Base-by-base conservation (phyloP, 2,113 vertebrate species). In the Erythrocercus mccallii region DNA sequence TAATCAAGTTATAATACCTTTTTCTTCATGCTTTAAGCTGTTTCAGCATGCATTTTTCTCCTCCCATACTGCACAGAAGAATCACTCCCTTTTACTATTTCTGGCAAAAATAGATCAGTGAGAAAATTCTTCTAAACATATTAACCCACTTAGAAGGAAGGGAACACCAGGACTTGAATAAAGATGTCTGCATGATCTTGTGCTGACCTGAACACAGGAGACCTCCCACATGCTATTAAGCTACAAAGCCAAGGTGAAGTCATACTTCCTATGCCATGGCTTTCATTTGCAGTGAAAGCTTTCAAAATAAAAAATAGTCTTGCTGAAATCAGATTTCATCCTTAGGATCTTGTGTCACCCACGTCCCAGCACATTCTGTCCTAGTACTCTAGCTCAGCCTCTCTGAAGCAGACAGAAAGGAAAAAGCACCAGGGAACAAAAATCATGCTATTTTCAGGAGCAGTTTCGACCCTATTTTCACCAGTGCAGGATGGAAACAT, bases 71-170 rank as follows among this genome's bases (percentile, higher is more conserved):
- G 86, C 65, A 91, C 38, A 87, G 62, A 10, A 61, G 66, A 91
- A 73, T 70, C n/a, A 81, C n/a, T 69, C 74, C 42, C 24, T 93
- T 94, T 86, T 62, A 27, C 65, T 81, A 68, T 86, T 95, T 92
- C 73, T 81, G 18, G 7, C 11, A 86, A 72, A 95, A 88, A 91
- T 15, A 92, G 25, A 81, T 47, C 45, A 57, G 78, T 37, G 70
- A 84, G 65, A 95, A 94, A 87, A 81, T 57, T 87, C 48, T 72
- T 77, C 69, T 61, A 94, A 90, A 79, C 94, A 71, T 64, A 81
- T 71, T 81, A 92, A 90, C 61, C 40, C 77, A 72, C 48, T 91
- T 83, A 28, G 38, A 47, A 65, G 33, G 78, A 87, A 82, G 57
- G 21, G 58, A 82, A 68, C 65, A 94, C 57, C n/a, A 72, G 35